These are phyloP conservation scores for Rhopalosiphum nymphaeae DNA, from an alignment of 2,888 invertebrate genomes.

Conservation along the genomic window DNA sequence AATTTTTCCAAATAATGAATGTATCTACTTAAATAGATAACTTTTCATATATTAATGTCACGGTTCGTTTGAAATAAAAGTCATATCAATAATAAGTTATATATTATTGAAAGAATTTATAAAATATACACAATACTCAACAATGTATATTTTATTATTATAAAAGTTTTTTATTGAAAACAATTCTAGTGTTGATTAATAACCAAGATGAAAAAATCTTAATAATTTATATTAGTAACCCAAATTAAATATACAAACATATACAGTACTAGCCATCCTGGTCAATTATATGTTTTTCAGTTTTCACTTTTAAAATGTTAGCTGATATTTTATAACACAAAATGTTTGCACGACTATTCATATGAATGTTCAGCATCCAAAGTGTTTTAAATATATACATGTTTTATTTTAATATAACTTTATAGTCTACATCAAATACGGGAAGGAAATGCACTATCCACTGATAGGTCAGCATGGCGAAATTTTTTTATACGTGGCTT, in stretches of 20 bases:
- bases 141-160: not conserved
- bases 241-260: not conserved
- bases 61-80: not conserved
- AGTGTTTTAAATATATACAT: too few species aligned
- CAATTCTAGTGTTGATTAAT: not conserved
- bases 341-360: not conserved
- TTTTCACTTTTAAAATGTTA: not conserved
- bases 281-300: not conserved
- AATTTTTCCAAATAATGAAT: not conserved
- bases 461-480: not conserved
- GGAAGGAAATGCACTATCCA: not conserved
- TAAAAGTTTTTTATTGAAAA: not conserved
- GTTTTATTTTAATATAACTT: not conserved
- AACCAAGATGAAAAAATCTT: not conserved
- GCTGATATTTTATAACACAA: not conserved
- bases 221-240: not conserved
- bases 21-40: not conserved
- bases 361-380: not conserved
- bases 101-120: not conserved
- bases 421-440: not conserved
- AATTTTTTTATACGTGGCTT: not conserved
- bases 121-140: not conserved
- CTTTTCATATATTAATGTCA: not conserved
- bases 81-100: not conserved
- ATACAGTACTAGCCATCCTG: not conserved